Conservation (phyloP, 2,888 invertebrate species). For the Anoplius nigerrimus region DNA sequence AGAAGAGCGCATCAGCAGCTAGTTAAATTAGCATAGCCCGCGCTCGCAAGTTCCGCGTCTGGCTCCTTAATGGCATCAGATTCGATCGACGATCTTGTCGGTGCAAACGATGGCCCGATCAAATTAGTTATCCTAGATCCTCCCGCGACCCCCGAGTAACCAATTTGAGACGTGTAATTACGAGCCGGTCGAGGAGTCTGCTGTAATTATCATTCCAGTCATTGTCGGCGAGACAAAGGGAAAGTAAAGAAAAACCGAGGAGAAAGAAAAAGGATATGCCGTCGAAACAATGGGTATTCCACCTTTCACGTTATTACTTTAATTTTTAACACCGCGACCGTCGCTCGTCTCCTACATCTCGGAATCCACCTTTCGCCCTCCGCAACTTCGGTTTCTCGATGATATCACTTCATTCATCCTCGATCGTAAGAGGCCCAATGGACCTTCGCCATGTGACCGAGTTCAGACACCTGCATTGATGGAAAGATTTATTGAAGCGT, state of each 20-base stretch:
- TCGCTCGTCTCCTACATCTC: not conserved
- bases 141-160: not conserved
- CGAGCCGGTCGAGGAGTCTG: too few relatives aligned
- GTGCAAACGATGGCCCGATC: not conserved
- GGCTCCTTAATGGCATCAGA: not conserved
- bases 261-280: too few relatives aligned
- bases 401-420: too few relatives aligned
- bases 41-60: not conserved
- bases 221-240: constrained; percentile 7
- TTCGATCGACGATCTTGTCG: not conserved
- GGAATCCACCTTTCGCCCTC: not conserved
- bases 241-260: constrained; percentile 17
- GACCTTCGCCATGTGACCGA: too few relatives aligned
- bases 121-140: not conserved
- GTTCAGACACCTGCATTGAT: too few relatives aligned
- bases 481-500: too few relatives aligned
- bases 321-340: constrained; percentile 13
- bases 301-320: constrained; percentile 19
- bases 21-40: not conserved
- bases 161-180: not conserved
- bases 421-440: too few relatives aligned
- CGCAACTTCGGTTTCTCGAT: too few relatives aligned
- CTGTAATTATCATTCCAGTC: constrained; percentile 2
- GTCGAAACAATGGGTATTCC: constrained; percentile 4
- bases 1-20: too few relatives aligned